Evolutionary conservation across 1,140 invertebrate species (phyloP).

Genomic region (Bactericera cockerelli): DNA sequence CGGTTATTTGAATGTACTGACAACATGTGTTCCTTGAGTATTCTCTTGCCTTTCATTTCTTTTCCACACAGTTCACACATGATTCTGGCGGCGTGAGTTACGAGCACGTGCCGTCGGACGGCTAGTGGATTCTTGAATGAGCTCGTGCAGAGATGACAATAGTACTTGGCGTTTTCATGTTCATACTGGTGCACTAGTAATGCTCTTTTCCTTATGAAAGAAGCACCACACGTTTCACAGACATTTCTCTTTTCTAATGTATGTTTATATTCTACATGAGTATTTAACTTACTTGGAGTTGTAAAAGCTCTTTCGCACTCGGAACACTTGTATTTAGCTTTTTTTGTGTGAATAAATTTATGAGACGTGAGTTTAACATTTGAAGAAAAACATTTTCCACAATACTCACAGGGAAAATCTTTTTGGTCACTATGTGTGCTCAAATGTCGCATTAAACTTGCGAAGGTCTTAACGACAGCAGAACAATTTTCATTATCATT

Average conservation of each 20-base stretch:
- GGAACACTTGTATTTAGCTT: slow-evolving; percentile 29
- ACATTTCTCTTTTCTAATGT: slow-evolving; percentile 42
- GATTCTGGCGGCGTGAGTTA: too few species aligned
- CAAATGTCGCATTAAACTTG: background rate
- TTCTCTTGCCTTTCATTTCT: too few species aligned
- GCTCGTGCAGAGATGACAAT: too few species aligned
- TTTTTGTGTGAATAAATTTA: slow-evolving; percentile 63
- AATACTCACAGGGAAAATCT: background rate
- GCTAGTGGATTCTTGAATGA: too few species aligned
- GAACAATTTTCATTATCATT: background rate
- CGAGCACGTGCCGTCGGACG: too few species aligned
- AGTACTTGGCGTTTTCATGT: too few species aligned
- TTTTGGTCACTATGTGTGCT: background rate
- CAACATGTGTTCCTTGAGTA: too few species aligned
- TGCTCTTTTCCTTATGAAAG: too few species aligned
- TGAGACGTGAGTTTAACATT: slow-evolving; percentile 43
- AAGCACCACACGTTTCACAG: slow-evolving; percentile 51
- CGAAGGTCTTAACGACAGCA: background rate
- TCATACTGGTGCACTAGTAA: too few species aligned
- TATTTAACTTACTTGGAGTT: slow-evolving; percentile 30
- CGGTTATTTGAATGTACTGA: too few species aligned
- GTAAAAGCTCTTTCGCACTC: slow-evolving; percentile 34
- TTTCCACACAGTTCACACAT: too few species aligned
- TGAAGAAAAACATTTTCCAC: slow-evolving; percentile 41
- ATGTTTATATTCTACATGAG: slow-evolving; percentile 58